These are phyloP conservation scores for Paramuricea clavata DNA, from an alignment of 92 coral and sea anemone species.

Conservation along the genomic window DNA sequence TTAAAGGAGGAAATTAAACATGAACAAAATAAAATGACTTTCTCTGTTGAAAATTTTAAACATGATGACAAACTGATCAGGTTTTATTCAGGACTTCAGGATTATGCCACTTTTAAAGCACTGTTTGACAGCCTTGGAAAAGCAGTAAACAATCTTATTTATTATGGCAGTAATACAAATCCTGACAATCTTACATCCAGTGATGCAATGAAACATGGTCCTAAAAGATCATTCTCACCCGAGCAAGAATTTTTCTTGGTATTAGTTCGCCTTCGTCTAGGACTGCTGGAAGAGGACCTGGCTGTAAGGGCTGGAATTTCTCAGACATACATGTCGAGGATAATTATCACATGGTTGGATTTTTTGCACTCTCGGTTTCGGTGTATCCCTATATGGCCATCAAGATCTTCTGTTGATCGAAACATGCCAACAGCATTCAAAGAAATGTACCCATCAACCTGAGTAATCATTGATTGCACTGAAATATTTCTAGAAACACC, in stretches of 20 bases:
- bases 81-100: too few relatives aligned
- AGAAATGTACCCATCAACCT: too few relatives aligned
- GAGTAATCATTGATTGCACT: too few relatives aligned
- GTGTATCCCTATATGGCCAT: slow-evolving; percentile 65
- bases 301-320: slow-evolving; percentile 53
- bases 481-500: slow-evolving; percentile 57
- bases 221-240: too few relatives aligned
- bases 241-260: too few relatives aligned
- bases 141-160: slow-evolving; percentile 56
- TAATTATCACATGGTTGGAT: too few relatives aligned
- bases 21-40: slow-evolving; percentile 29
- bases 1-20: slow-evolving; percentile 58
- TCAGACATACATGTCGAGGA: too few relatives aligned
- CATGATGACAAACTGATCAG: too few relatives aligned
- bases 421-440: too few relatives aligned
- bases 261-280: slow-evolving; percentile 65
- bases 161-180: slow-evolving; percentile 26
- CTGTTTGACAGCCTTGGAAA: slow-evolving; percentile 47
- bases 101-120: slow-evolving; percentile 65
- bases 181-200: too few relatives aligned
- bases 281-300: slow-evolving; percentile 66
- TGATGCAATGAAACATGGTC: too few relatives aligned
- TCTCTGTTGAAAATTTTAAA: slow-evolving; percentile 62
- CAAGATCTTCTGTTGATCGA: too few relatives aligned
- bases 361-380: slow-evolving; percentile 46